phyloP scores from a whole-genome alignment of 2,888 invertebrate genomes.

The Marronus borbonicus region DNA sequence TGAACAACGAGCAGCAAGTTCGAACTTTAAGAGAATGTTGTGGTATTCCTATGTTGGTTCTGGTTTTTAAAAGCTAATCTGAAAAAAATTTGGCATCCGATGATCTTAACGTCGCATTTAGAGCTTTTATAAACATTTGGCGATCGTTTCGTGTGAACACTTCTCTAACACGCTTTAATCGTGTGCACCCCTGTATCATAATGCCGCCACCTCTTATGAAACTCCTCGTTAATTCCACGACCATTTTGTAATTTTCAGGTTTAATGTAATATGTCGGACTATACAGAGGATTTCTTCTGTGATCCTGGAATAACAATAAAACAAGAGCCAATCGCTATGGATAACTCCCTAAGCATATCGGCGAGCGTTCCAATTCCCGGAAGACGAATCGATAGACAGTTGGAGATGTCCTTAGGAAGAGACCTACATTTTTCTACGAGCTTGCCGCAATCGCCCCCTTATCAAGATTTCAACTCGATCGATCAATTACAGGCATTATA shows the following conservation, averaged over 20 bases:
- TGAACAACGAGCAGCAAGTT: too few relatives aligned
- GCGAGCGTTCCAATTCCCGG: slow-evolving; percentile 80
- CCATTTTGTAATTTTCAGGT: slow-evolving; percentile 24
- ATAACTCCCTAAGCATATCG: slow-evolving; percentile 69
- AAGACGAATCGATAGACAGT: slow-evolving; percentile 67
- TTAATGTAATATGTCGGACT: slow-evolving; percentile 74
- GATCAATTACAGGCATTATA: slow-evolving; percentile 67
- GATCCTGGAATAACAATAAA: slow-evolving; percentile 77
- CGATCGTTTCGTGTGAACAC: too few relatives aligned
- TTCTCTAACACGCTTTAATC: too few relatives aligned
- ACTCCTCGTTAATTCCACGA: too few relatives aligned
- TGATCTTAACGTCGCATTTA: too few relatives aligned
- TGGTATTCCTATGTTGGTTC: too few relatives aligned
- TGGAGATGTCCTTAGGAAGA: slow-evolving; percentile 68
- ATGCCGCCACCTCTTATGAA: too few relatives aligned
- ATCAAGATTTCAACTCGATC: slow-evolving; percentile 66
- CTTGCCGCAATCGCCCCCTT: slow-evolving; percentile 73
- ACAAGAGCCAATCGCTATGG: slow-evolving; percentile 74
- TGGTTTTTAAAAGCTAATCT: too few relatives aligned
- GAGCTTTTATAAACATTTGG: too few relatives aligned
- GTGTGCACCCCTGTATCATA: too few relatives aligned
- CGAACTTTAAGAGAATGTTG: too few relatives aligned
- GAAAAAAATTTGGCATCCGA: too few relatives aligned
- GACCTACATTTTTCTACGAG: slow-evolving; percentile 76
- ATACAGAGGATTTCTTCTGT: slow-evolving; percentile 77